Evolutionary conservation across 2,888 invertebrate species (phyloP).

Genomic region (Exephanes ischioxanthus): DNA sequence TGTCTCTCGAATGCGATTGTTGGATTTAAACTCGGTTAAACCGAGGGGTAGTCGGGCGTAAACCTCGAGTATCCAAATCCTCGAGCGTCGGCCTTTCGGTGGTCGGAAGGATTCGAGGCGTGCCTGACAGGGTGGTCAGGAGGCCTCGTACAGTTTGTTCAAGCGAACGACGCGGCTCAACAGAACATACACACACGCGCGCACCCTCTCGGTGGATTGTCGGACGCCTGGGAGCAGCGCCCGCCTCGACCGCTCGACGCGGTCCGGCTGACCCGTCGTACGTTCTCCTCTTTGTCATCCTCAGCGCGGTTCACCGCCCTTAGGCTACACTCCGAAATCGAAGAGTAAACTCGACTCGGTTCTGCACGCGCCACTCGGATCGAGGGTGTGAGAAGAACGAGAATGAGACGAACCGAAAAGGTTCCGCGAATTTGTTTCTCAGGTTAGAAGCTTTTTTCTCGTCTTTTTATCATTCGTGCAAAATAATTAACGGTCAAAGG

Average conservation of each 20-base stretch:
- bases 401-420: constrained; percentile 41
- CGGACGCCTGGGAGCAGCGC: constrained; percentile 45
- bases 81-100: constrained; percentile 65
- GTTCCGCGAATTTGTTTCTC: constrained; percentile 43
- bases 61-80: constrained; percentile 72
- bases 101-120: constrained; percentile 72
- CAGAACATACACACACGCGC: constrained; percentile 69
- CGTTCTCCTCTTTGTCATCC: constrained; percentile 47
- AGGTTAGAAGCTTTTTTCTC: constrained; percentile 36
- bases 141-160: constrained; percentile 76
- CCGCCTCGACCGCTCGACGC: constrained; percentile 53
- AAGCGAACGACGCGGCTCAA: constrained; percentile 75
- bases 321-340: constrained; percentile 65
- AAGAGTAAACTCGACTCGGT: constrained; percentile 64
- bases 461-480: not conserved
- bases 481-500: not conserved
- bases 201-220: constrained; percentile 21
- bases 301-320: constrained; percentile 68
- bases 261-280: constrained; percentile 45
- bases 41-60: constrained; percentile 68
- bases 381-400: constrained; percentile 13
- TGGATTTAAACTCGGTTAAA: constrained; percentile 65
- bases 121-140: constrained; percentile 76
- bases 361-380: constrained; percentile 46
- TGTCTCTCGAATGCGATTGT: constrained; percentile 50